These are phyloP conservation scores for Rhabdornis inornatus DNA, from an alignment of 2,113 vertebrate genomes.

Conservation along the genomic window DNA sequence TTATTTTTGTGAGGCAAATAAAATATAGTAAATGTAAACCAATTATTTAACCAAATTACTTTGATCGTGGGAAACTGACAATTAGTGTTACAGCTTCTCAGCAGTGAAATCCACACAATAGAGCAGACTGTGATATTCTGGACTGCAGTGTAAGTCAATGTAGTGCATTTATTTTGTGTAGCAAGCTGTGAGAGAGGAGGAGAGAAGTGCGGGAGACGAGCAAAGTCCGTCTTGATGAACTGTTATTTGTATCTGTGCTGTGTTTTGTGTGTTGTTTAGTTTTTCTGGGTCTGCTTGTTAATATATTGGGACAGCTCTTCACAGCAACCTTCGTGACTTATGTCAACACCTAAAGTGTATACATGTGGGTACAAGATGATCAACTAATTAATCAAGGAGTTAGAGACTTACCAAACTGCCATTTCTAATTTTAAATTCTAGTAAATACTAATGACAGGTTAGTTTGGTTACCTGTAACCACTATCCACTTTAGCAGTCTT, in stretches of 20 bases:
- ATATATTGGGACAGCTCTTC: constrained; percentile 74
- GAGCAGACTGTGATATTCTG: constrained; percentile 21
- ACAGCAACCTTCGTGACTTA: constrained; percentile 61
- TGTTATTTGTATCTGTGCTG: neutral
- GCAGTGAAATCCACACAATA: constrained; percentile 57
- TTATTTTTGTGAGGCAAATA: constrained; percentile 61
- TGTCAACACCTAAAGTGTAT: constrained; percentile 49
- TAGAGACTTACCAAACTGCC: neutral
- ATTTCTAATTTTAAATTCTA: constrained; percentile 3
- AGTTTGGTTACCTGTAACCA: neutral
- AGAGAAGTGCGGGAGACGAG: neutral
- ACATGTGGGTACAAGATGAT: constrained; percentile 58
- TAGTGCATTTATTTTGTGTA: constrained; percentile 41
- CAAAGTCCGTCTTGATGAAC: constrained; percentile 4
- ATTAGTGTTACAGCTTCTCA: constrained; percentile 59
- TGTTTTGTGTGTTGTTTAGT: constrained; percentile 63
- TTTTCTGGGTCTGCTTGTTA: constrained; percentile 81
- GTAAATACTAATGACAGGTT: neutral
- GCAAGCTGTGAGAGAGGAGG: constrained; percentile 8
- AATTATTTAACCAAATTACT: constrained; percentile 73
- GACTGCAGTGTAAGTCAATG: neutral
- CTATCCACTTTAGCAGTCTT: neutral
- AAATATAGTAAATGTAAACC: constrained; percentile 64
- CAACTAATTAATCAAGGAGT: constrained; percentile 66
- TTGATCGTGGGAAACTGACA: constrained; percentile 66